Base-by-base conservation (phyloP, 1,140 invertebrate genomes). In the Drosophila pachea region DNA sequence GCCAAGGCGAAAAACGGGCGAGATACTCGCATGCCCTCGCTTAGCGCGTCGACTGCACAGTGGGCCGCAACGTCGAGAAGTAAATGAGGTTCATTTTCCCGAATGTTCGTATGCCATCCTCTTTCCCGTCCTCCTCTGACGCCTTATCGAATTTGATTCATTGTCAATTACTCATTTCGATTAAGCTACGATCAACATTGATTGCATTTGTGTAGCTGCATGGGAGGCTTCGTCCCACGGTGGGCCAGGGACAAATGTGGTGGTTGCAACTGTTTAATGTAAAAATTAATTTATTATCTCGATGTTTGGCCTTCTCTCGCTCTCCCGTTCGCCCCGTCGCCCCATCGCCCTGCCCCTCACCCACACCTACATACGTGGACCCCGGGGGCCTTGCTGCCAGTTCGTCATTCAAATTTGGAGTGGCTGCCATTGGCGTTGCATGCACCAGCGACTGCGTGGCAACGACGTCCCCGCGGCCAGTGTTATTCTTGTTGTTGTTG, bases 231-330 rank as follows among this genome's bases (percentile, higher is more conserved):
- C 61, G 64, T 53, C 65, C 53, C 66, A 54, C 52, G n/a, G 36
- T 65, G 53, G 61, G 47, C 38, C 61, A 1, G 22, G 22, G 22
- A 22, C 22, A 22, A 69, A 53, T 52, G 60, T 64, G 61, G 22
- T 68, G 65, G 35, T 62, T 58, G 64, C 64, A 68, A 79, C 81
- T 77, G 82, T 82, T 86, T 78, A 86, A 87, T 86, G 82, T 86
- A 76, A 86, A 86, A 86, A 86, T 86, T 86, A 83, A 86, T 86
- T 86, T 86, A 86, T 86, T 86, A 86, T 86, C 82, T 65, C 78
- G 81, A 75, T 84, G 79, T 59, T 77, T 76, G 79, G 62, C 50
- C 84, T 78, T n/a, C n/a, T n/a, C n/a, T n/a, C n/a, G n/a, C n/a
- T n/a, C n/a, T n/a, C n/a, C n/a, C n/a, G n/a, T n/a, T n/a, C n/a